Evolutionary conservation across 2,113 vertebrate species (phyloP).

Genomic region (Lethenteron reissneri): DNA sequence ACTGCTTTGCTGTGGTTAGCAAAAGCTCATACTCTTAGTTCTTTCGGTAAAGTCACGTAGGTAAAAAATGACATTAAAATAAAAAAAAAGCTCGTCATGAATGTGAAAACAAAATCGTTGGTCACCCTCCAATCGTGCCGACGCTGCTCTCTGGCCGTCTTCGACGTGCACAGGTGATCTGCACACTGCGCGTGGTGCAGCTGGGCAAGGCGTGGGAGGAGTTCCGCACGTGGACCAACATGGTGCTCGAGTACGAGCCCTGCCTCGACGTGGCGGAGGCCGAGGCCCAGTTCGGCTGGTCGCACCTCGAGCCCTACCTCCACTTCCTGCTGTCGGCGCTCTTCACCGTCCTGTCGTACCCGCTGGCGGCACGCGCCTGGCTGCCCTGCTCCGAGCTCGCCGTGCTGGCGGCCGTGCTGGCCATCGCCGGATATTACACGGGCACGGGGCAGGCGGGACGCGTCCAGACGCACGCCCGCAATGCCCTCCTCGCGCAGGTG

Average conservation of each 20-base stretch:
- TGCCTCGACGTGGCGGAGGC: conserved; percentile 74
- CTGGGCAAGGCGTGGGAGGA: conserved; percentile 92
- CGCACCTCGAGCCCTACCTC: conserved; percentile 68
- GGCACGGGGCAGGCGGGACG: conserved; percentile 23
- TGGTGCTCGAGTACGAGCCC: conserved; percentile 73
- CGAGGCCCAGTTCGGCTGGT: conserved; percentile 85
- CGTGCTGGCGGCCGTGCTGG: conserved; percentile 57
- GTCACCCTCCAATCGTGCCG: too few relatives aligned
- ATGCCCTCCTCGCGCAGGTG: too few relatives aligned
- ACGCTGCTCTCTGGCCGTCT: too few relatives aligned
- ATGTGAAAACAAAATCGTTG: too few relatives aligned
- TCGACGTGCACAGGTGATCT: conserved; percentile 28
- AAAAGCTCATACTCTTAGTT: too few relatives aligned
- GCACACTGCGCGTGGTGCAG: conserved; percentile 84
- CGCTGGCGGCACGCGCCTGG: conserved; percentile 63
- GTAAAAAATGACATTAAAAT: too few relatives aligned
- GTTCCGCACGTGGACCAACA: conserved; percentile 51
- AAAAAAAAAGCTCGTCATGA: too few relatives aligned
- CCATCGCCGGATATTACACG: conserved; percentile 57
- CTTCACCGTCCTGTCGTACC: conserved; percentile 82
- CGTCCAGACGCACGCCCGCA: too few relatives aligned
- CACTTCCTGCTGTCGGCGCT: conserved; percentile 68
- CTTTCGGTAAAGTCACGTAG: too few relatives aligned
- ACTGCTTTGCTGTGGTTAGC: too few relatives aligned
- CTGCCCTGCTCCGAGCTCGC: conserved; percentile 79